These are phyloP conservation scores for Diarsia rubi DNA, from an alignment of 2,888 invertebrate genomes.

Conservation along the genomic window DNA sequence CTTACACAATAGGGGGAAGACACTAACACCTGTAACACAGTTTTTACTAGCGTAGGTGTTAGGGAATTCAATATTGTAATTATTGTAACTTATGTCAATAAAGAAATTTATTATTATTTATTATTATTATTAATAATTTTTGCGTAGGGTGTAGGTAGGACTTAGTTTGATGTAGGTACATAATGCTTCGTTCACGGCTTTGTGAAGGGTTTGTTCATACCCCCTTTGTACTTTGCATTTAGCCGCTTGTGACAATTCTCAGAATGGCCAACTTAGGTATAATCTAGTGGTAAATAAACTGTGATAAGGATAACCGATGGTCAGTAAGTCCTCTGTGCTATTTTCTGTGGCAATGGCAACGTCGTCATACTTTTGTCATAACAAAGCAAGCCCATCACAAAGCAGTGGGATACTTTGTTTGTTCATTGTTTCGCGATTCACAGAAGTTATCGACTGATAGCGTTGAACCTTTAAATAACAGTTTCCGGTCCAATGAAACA, in stretches of 20 bases:
- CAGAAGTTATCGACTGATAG: slow-evolving; percentile 23
- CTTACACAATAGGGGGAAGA: too few species aligned
- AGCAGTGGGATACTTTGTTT: slow-evolving; percentile 12
- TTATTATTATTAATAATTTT: too few species aligned
- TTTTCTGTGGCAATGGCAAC: slow-evolving; percentile 23
- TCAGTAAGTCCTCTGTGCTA: slow-evolving; percentile 11
- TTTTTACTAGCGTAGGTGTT: too few species aligned
- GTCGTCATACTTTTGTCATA: background rate
- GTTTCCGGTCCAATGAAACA: slow-evolving; percentile 5
- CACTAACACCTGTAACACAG: too few species aligned
- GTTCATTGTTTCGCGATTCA: slow-evolving; percentile 36
- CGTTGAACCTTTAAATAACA: background rate
- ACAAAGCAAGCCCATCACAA: slow-evolving; percentile 18
- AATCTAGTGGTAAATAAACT: background rate
- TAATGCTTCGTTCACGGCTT: too few species aligned
- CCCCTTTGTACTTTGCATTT: background rate
- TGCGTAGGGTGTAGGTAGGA: too few species aligned
- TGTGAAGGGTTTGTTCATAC: too few species aligned
- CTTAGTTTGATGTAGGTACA: too few species aligned
- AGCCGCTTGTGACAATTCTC: background rate
- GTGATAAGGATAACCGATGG: background rate
- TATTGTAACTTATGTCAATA: too few species aligned
- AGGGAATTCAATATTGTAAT: too few species aligned
- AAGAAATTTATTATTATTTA: too few species aligned
- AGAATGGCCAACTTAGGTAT: background rate